These are phyloP conservation scores for Muntiacus reevesi DNA, from an alignment of 2,113 vertebrate genomes.

Conservation along the genomic window DNA sequence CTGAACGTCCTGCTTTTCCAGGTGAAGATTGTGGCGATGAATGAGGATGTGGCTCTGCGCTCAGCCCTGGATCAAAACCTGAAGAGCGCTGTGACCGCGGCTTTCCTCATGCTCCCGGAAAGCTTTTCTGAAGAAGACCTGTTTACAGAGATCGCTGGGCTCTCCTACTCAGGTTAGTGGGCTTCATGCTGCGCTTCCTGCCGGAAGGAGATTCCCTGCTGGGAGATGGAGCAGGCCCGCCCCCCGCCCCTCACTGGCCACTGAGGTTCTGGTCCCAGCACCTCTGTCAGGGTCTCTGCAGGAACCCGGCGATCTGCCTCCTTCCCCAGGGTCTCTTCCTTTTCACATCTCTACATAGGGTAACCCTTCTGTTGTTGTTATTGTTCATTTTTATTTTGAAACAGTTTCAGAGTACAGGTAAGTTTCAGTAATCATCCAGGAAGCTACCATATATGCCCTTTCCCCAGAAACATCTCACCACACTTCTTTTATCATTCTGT, in stretches of 20 bases:
- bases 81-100: conserved; percentile 91
- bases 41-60: conserved; percentile 85
- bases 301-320: neutral
- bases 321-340: neutral
- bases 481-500: neutral
- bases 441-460: neutral
- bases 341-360: neutral
- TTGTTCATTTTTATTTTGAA: neutral
- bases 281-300: neutral
- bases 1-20: conserved; percentile 69
- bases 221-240: rapidly evolving
- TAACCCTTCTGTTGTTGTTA: neutral
- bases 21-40: conserved; percentile 93
- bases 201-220: neutral
- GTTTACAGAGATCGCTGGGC: conserved; percentile 79
- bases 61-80: conserved; percentile 89
- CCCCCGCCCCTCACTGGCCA: neutral
- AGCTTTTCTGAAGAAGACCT: conserved; percentile 80
- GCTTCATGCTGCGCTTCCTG: rapidly evolving
- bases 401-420: neutral
- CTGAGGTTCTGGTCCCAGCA: neutral
- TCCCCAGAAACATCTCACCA: neutral
- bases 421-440: neutral
- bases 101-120: conserved; percentile 95
- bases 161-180: conserved; percentile 92